Conservation (phyloP, 2,113 vertebrate genomes). For the Callospermophilus lateralis region DNA sequence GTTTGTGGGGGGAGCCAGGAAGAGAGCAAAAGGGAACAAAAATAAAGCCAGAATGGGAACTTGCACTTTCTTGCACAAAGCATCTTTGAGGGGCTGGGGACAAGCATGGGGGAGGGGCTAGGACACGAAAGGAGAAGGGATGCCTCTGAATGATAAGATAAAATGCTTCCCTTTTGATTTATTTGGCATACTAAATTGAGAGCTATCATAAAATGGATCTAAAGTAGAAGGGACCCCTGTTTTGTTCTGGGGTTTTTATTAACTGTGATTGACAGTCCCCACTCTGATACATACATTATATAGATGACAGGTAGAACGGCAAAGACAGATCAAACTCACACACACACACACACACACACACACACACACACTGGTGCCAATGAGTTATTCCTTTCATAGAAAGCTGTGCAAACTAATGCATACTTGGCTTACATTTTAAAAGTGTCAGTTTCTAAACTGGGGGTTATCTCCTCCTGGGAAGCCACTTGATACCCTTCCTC, state of each 20-base stretch:
- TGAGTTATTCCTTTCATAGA: constrained; percentile 66
- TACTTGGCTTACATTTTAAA: constrained; percentile 44
- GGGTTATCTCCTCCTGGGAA: constrained; percentile 24
- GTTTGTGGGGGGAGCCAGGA: constrained; percentile 48
- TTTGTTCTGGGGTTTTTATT: background rate
- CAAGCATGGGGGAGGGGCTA: constrained; percentile 82
- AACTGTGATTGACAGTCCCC: background rate
- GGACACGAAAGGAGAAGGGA: constrained; percentile 61
- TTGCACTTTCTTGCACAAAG: constrained; percentile 83
- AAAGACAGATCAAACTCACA: background rate
- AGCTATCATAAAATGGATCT: constrained; percentile 31
- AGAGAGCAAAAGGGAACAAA: constrained; percentile 1
- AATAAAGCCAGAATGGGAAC: constrained; percentile 66
- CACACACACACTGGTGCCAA: background rate
- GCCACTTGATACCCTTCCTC: constrained; percentile 21
- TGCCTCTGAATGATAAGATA: background rate
- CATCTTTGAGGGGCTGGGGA: constrained; percentile 77
- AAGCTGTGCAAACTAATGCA: constrained; percentile 38
- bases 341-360: background rate
- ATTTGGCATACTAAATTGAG: constrained; percentile 54
- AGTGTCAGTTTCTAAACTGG: constrained; percentile 67
- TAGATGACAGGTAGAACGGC: background rate
- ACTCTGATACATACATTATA: constrained; percentile 27
- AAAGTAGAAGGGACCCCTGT: background rate
- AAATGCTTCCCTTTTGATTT: constrained; percentile 67